Evolutionary conservation across 2,797 vertebrate species (phyloP).

Genomic region (Sardinella longiceps): DNA sequence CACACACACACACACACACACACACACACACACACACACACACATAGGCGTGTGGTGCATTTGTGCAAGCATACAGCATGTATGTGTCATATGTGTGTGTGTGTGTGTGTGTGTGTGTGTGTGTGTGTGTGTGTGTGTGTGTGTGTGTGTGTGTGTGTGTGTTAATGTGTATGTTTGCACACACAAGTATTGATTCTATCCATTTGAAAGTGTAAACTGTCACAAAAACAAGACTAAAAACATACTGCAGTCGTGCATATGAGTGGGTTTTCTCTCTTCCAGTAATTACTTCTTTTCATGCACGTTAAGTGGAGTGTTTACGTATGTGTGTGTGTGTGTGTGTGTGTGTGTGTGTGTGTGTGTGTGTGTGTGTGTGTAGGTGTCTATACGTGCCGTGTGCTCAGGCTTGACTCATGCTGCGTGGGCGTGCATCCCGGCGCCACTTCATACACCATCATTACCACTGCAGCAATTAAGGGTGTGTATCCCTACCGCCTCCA

Average conservation of each 20-base stretch:
- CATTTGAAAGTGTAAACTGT: not conserved
- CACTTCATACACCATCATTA: slow-evolving; percentile 41
- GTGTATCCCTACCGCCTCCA: not conserved
- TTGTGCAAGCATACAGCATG: too few relatives aligned
- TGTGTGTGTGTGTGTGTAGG: not conserved
- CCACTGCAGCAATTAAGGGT: slow-evolving; percentile 35
- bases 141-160: slow-evolving; percentile 24
- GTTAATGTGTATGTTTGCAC: not conserved
- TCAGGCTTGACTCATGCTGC: not conserved
- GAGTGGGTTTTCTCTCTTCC: not conserved
- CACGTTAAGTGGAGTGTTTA: too few relatives aligned
- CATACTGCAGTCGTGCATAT: not conserved
- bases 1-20: too few relatives aligned
- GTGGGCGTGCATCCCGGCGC: not conserved
- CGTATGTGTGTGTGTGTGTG: not conserved
- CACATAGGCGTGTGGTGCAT: too few relatives aligned
- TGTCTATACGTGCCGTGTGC: not conserved
- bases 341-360: not conserved
- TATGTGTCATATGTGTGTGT: too few relatives aligned
- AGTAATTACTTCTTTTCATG: too few relatives aligned
- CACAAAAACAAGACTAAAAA: not conserved
- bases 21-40: too few relatives aligned
- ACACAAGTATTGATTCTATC: too few relatives aligned
- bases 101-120: too few relatives aligned
- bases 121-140: slow-evolving; percentile 41